Base-by-base conservation (phyloP, 2,888 invertebrate genomes). In the Andrena trimmerana region DNA sequence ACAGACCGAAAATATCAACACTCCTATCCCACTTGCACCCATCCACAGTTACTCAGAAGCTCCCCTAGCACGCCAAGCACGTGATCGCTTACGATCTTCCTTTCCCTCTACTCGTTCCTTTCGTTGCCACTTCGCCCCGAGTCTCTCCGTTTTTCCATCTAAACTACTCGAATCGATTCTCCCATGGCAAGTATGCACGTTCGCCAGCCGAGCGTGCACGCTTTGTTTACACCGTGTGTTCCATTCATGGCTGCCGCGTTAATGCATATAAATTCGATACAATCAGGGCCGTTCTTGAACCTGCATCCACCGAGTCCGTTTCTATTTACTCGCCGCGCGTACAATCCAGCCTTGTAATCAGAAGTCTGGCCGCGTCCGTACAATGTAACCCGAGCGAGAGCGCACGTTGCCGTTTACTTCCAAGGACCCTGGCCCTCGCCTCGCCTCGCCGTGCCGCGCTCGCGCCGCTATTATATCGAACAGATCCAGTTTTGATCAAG, bases 401-500 rank as follows among this genome's bases (percentile, higher is more conserved):
- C 36, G 24, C 20, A 42, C 31, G 20, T 57, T 24, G 27, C 10
- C 57, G 57, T 57, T 42, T 57, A 57, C 24, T 57, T 57, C 20
- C 72, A 57, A 65, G 75, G 75, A 33, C 60, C 59, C 48, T 50
- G 66, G 54, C 13, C 42, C 42, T 36, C 36, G 54, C 31, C 52
- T 54, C 52, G 54, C 68, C 36, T 24, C 33, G 42, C 7, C 65
- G 31, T 13, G 33, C 75, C 54, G 65, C 72, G 65, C 16, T 36
- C 36, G 68, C 8, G 69, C 59, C 60, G 63, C 54, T 70, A 71
- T 78, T 50, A n/a, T 63, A 66, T 66, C 59, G 65, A 52, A 24
- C 42, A 16, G 78, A 76, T 76, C 78, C 69, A 70, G 78, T 69
- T 79, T 78, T 48, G 78, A 79, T 79, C 78, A 50, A 78, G 79